These are phyloP conservation scores for Felis chaus DNA, from an alignment of 2,113 vertebrate genomes.

Conservation along the genomic window DNA sequence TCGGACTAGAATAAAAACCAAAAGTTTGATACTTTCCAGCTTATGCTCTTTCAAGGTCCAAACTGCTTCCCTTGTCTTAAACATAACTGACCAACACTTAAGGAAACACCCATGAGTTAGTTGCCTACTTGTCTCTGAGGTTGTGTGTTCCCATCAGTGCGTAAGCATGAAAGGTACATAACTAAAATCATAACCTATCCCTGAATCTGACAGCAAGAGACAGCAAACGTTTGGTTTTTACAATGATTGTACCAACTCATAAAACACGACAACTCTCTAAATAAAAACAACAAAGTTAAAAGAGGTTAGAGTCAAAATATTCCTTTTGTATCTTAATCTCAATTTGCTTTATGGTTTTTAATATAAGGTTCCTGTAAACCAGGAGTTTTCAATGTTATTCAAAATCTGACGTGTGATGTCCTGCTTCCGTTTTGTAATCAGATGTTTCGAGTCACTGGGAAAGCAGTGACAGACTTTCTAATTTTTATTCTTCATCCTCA, in stretches of 20 bases:
- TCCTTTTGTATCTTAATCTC: not conserved
- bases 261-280: not conserved
- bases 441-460: not conserved
- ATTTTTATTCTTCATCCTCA: not conserved
- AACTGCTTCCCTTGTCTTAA: not conserved
- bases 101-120: rapidly evolving
- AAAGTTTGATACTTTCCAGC: not conserved
- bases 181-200: not conserved
- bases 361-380: not conserved
- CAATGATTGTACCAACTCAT: not conserved
- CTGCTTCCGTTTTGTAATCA: not conserved
- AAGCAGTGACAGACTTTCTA: not conserved
- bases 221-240: not conserved
- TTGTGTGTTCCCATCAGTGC: not conserved
- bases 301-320: not conserved
- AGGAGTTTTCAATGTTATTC: not conserved
- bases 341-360: not conserved
- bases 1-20: not conserved
- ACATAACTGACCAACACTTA: not conserved
- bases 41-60: not conserved
- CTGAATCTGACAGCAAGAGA: not conserved
- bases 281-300: not conserved
- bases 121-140: not conserved
- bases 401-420: not conserved
- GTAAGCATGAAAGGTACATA: not conserved